phyloP scores from a whole-genome alignment of 2,113 vertebrate genomes.

The Barnardius zonarius region DNA sequence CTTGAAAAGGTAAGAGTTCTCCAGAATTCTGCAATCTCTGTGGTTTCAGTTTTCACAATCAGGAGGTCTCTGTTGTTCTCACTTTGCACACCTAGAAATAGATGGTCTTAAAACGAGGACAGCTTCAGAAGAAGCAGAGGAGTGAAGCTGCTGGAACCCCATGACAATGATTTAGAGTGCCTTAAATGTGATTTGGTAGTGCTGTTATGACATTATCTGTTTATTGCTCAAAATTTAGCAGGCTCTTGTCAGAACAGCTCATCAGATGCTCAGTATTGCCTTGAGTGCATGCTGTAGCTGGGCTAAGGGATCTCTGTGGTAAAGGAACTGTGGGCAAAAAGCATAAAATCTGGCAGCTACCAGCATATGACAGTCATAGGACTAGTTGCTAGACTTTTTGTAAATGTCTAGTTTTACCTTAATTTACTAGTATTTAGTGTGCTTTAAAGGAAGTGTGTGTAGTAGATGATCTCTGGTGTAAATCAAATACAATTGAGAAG shows the following conservation, averaged over 20 bases:
- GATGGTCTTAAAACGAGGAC: background rate
- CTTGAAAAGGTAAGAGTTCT: background rate
- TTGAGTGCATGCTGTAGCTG: background rate
- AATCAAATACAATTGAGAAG: background rate
- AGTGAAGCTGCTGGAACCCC: background rate
- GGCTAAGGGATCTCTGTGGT: background rate
- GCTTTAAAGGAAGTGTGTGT: background rate
- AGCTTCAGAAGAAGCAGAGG: background rate
- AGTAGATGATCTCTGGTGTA: background rate
- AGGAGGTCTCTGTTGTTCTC: background rate
- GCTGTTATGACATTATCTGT: background rate
- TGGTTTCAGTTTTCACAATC: background rate
- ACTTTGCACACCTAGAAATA: background rate
- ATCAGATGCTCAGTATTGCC: background rate
- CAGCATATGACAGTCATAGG: background rate
- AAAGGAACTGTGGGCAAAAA: background rate
- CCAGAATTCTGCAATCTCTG: background rate
- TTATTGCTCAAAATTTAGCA: background rate
- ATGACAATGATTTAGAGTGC: background rate
- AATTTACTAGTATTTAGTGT: background rate
- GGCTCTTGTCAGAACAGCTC: background rate
- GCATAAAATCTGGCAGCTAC: background rate
- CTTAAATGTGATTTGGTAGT: background rate
- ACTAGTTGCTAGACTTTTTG: background rate
- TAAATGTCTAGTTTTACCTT: background rate